These are phyloP conservation scores for Nycticryphes semicollaris DNA, from an alignment of 2,113 vertebrate species.

Conservation along the genomic window DNA sequence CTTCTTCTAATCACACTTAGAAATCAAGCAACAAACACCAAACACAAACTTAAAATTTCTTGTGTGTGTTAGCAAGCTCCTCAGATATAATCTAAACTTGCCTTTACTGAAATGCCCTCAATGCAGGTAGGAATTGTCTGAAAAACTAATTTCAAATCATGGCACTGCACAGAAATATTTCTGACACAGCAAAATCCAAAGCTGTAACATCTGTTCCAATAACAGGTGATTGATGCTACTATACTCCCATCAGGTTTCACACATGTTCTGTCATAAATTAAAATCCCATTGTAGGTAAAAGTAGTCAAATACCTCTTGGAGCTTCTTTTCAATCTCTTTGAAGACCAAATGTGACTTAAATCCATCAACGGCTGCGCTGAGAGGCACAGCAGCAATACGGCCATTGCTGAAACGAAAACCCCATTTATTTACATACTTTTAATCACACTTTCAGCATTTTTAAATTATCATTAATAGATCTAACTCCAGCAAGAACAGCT, in stretches of 20 bases:
- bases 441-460: background rate
- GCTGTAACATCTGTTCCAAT: background rate
- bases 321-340: constrained; percentile 90
- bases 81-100: background rate
- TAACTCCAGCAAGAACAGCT: background rate
- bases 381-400: constrained; percentile 74
- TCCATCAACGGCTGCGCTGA: constrained; percentile 78
- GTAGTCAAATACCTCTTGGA: constrained; percentile 82
- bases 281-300: background rate
- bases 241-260: background rate
- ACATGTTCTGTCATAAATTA: background rate
- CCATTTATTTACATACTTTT: background rate
- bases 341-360: constrained; percentile 89
- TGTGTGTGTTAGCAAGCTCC: background rate
- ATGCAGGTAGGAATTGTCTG: background rate
- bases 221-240: background rate
- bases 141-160: background rate
- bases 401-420: constrained; percentile 57
- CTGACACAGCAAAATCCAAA: background rate
- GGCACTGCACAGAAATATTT: background rate
- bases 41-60: background rate
- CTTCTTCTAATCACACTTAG: background rate
- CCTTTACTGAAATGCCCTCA: background rate
- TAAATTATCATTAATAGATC: background rate
- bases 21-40: background rate